These are phyloP conservation scores for Apaloderma vittatum DNA, from an alignment of 2,113 vertebrate species.

Conservation along the genomic window DNA sequence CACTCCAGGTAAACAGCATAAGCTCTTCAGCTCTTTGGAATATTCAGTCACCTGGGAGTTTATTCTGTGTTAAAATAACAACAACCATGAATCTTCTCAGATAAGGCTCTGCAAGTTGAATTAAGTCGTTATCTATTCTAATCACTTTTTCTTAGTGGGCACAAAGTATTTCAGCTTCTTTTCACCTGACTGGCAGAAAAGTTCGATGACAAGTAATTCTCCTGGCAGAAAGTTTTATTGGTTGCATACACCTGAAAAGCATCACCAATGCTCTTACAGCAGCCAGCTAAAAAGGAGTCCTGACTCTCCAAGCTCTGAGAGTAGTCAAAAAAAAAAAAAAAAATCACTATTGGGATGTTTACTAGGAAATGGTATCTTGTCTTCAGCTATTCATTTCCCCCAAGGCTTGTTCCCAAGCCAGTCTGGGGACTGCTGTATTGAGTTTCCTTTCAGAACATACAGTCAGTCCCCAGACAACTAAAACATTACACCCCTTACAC, in stretches of 20 bases:
- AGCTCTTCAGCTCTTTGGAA: not conserved
- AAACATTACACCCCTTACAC: not conserved
- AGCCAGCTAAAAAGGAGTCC: not conserved
- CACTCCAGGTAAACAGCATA: not conserved
- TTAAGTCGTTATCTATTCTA: not conserved
- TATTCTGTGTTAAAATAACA: not conserved
- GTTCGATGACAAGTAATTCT: not conserved
- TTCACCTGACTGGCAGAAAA: not conserved
- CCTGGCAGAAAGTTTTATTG: not conserved
- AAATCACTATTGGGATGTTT: not conserved
- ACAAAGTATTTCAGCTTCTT: not conserved
- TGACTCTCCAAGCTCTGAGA: not conserved
- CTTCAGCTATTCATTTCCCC: not conserved
- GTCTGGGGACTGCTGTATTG: not conserved
- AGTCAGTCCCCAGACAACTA: not conserved
- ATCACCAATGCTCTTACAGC: not conserved
- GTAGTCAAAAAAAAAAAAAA: not conserved
- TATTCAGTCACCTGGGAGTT: not conserved
- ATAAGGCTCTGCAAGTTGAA: not conserved
- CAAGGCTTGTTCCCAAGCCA: not conserved
- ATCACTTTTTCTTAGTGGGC: not conserved
- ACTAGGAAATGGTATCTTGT: not conserved
- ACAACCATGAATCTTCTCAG: not conserved
- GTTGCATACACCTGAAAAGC: not conserved
- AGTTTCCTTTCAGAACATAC: not conserved